Evolutionary conservation across 2,888 invertebrate species (phyloP).

Genomic region (Meandrusa payeni): DNA sequence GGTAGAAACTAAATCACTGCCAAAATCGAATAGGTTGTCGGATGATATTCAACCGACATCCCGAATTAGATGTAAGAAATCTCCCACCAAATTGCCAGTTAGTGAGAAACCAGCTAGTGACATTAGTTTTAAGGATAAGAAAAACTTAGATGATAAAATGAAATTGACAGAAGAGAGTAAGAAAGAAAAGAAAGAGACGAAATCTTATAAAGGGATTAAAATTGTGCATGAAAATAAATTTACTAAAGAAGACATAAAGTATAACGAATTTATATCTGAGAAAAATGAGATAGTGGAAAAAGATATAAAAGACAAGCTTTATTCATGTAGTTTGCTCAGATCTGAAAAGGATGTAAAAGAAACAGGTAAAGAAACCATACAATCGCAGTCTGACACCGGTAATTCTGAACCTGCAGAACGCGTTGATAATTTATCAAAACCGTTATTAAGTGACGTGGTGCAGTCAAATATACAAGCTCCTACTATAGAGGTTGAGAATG

Average conservation of each 20-base stretch:
- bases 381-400: neutral
- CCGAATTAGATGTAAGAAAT: constrained; percentile 55
- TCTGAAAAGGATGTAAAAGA: neutral
- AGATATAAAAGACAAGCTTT: neutral
- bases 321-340: neutral
- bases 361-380: neutral
- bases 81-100: constrained; percentile 63
- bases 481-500: constrained; percentile 22
- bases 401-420: constrained; percentile 1
- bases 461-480: constrained; percentile 8
- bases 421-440: neutral
- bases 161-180: constrained; percentile 14
- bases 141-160: constrained; percentile 22
- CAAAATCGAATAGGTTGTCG: constrained; percentile 48
- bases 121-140: constrained; percentile 47
- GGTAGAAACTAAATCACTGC: constrained; percentile 51
- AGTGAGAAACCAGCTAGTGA: constrained; percentile 47
- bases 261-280: constrained; percentile 19
- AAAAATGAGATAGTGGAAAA: constrained; percentile 13
- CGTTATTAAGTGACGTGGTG: neutral
- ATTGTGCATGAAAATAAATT: constrained; percentile 21
- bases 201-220: constrained; percentile 1
- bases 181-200: constrained; percentile 25
- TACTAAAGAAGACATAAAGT: constrained; percentile 24
- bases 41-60: constrained; percentile 59